Evolutionary conservation across 2,888 invertebrate genomes (phyloP), one percentile per base, ranked within the genome.

Genomic region (Himalopsyche japonica): DNA sequence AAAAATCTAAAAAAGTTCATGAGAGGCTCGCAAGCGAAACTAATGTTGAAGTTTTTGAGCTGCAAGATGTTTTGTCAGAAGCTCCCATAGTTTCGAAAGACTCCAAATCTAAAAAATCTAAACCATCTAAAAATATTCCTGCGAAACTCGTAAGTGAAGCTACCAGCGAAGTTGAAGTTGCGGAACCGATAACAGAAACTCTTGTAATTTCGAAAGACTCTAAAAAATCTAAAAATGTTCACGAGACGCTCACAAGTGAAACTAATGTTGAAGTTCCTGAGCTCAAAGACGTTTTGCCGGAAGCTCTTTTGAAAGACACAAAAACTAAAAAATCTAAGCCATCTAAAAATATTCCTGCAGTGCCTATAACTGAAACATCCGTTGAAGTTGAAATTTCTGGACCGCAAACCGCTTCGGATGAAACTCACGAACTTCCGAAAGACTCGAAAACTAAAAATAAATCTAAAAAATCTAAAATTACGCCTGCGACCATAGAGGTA

Each of bases 11-110:
- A 37, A 8, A 37, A 30, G 30, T 77, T n/a, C 34, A 15, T 27
- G 7, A 7, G 5, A 7, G 6, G 8, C 27, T 8, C 10, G n/a
- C 10, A 49, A 49, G 27, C 15, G 32, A 48, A 80, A 6, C 37
- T 37, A 8, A 8, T 37, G 37, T 18, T 80, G 24, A n/a, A 18
- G 30, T 27, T 32, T 6, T 32, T 91, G 91, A 76, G 90, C 91
- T 76, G 88, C 89, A 32, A 88, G 82, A n/a, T 57, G 81, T 90
- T 90, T 12, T 87, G 88, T 8, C 15, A n/a, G 48, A 48, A 82
- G 85, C 86, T 77, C 70, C 85, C 80, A 30, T 76, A 24, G 7
- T 7, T 10, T 24, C 43, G 10, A 18, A 18, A 79, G 47, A 37
- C n/a, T 8, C 37, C 7, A 37, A 64, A 3, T 1, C 27, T 3